Conservation (phyloP, 1,140 invertebrate species). For the Bombus soroeensis region DNA sequence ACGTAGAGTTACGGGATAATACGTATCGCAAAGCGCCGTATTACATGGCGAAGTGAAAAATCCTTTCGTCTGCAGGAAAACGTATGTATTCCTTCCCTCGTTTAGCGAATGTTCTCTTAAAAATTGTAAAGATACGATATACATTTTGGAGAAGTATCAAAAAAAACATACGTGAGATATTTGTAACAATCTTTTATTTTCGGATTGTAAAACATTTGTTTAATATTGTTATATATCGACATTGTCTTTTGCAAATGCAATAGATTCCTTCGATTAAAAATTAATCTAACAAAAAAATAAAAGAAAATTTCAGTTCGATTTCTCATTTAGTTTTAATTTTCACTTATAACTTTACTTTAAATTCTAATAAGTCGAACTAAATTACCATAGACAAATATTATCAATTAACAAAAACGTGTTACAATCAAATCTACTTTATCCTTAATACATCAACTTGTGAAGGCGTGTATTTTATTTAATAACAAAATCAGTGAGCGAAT, state of each 20-base stretch:
- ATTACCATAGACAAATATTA: no score
- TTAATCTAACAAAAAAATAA: background rate
- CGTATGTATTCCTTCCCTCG: no score
- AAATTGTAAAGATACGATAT: background rate
- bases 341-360: no score
- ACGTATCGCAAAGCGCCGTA: background rate
- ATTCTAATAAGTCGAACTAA: no score
- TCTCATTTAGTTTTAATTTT: no score
- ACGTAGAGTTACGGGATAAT: slow-evolving; percentile 4
- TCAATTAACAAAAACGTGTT: no score
- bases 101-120: no score
- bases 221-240: background rate
- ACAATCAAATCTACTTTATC: no score
- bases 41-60: slow-evolving; percentile 4
- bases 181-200: background rate
- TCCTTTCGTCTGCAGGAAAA: background rate
- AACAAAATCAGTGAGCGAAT: background rate
- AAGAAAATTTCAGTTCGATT: no score
- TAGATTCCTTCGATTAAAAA: background rate
- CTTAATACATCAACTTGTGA: background rate
- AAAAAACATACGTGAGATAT: background rate
- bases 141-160: background rate
- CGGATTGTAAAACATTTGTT: background rate
- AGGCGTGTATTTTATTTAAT: no score
- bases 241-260: background rate